Base-by-base conservation (phyloP, 1,140 invertebrate genomes). In the Camponotus floridanus region DNA sequence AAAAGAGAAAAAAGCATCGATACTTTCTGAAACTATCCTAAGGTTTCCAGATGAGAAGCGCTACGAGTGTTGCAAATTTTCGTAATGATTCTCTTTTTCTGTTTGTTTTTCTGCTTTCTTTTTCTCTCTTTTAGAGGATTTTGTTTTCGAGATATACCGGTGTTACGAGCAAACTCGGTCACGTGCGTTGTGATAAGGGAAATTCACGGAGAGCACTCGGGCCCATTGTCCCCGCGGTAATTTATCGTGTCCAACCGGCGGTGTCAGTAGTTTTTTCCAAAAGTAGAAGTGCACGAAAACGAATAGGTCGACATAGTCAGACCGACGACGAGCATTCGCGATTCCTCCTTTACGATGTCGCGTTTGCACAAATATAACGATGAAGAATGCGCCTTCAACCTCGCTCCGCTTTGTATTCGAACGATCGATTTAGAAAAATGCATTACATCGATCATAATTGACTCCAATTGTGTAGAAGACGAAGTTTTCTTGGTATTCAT, bases 161-260 rank as follows among this genome's bases (percentile, higher is more conserved):
- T 73, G 55, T 74, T 74, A 83, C 57, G 45, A 26, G 31, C 33
- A 68, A 88, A 88, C 59, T 89, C 87, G 88, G 83, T 76, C 88
- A 80, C 87, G 39, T 48, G 76, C 36, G 61, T 39, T 18, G 45
- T 73, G 83, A 88, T 74, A 80, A 79, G 80, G 61, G 42, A 80
- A 88, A 89, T 89, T 89, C 87, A 74, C 86, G 59, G 51, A 55
- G 81, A 57, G 21, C 1, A n/a, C 68, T 73, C 26, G 67, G 67
- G 67, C 65, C n/a, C 61, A 81, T 85, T 76, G 80, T 70, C 55
- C 36, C 64, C n/a, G 13, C n/a, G 26, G 26, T 73, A 67, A 79
- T 88, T 68, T 80, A 70, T 85, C 21, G 21, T 36, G 15, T 21
- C 42, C n/a, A 1, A 11, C 31, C 79, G 67, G 33, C 31, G 39